A percentile compares a stretch with the other conserved stretches of the same genome.
Conservation (phyloP, 1,140 invertebrate genomes). For the Spodoptera litura region DNA sequence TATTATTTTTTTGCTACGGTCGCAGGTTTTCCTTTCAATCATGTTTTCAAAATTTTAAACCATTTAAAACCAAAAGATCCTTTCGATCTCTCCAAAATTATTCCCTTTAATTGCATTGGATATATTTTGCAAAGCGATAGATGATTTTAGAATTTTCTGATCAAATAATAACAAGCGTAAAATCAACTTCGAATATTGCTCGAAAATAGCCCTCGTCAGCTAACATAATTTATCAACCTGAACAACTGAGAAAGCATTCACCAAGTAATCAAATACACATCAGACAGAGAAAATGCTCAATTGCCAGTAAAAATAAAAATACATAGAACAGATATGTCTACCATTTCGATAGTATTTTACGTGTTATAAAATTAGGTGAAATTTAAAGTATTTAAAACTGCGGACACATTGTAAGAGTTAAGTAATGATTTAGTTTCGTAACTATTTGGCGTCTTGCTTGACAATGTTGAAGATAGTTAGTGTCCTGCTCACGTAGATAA, state of each 20-base stretch:
- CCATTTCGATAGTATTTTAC: background rate
- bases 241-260: background rate
- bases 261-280: slow-evolving; percentile 14
- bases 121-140: too few species aligned
- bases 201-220: background rate
- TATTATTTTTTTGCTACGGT: too few species aligned
- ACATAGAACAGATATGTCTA: too few species aligned
- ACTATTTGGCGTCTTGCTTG: slow-evolving; percentile 17
- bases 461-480: slow-evolving; percentile 51
- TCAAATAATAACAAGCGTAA: too few species aligned
- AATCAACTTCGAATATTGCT: background rate
- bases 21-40: too few species aligned
- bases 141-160: too few species aligned
- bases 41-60: too few species aligned
- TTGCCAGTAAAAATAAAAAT: background rate
- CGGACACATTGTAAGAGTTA: slow-evolving; percentile 17
- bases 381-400: slow-evolving; percentile 1
- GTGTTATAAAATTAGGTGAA: background rate
- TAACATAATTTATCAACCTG: background rate
- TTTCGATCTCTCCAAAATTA: too few species aligned
- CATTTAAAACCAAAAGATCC: too few species aligned
- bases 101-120: too few species aligned
- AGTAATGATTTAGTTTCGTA: slow-evolving; percentile 27
- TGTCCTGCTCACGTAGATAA: slow-evolving; percentile 62
- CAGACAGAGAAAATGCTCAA: slow-evolving; percentile 7